Evolutionary conservation across 2,888 invertebrate species (phyloP).

Genomic region (Andrena dorsata): DNA sequence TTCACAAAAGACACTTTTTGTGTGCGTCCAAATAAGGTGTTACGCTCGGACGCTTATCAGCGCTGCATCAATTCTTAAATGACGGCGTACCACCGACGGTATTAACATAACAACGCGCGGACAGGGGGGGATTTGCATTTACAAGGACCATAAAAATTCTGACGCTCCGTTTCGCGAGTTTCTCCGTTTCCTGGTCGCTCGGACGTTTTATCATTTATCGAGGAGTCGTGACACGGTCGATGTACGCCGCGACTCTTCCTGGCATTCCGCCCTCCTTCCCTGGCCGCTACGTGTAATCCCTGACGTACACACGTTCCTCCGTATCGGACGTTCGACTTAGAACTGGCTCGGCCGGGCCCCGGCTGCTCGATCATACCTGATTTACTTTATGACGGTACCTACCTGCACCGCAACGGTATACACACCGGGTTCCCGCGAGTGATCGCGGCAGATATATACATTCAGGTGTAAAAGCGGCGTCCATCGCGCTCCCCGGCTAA

Average conservation of each 20-base stretch:
- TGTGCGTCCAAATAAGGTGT: constrained; percentile 35
- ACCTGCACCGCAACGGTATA: constrained; percentile 58
- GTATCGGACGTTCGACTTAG: constrained; percentile 39
- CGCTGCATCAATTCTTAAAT: constrained; percentile 20
- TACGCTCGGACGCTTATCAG: constrained; percentile 30
- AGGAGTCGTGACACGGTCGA: constrained; percentile 8
- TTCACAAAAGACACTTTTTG: constrained; percentile 29
- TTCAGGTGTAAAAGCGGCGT: constrained; percentile 67
- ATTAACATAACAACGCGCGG: constrained; percentile 35
- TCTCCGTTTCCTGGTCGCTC: constrained; percentile 39
- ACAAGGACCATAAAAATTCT: constrained; percentile 5
- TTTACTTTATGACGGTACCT: constrained; percentile 70
- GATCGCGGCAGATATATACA: constrained; percentile 67
- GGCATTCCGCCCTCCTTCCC: constrained; percentile 19
- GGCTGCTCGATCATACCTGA: constrained; percentile 67
- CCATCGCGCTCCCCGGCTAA: constrained; percentile 41
- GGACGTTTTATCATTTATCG: constrained; percentile 47
- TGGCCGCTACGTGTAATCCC: constrained; percentile 9
- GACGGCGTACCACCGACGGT: background rate
- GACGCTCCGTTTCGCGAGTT: constrained; percentile 19
- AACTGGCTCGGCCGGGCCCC: constrained; percentile 59
- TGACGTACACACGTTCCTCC: constrained; percentile 28
- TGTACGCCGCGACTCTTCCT: background rate
- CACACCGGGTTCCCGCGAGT: constrained; percentile 53
- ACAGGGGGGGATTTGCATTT: constrained; percentile 19